A percentile compares a stretch with the other conserved stretches of the same genome.
These are phyloP conservation scores for Styela plicata DNA, from an alignment of 23 tunicate genomes.

Conservation along the genomic window DNA sequence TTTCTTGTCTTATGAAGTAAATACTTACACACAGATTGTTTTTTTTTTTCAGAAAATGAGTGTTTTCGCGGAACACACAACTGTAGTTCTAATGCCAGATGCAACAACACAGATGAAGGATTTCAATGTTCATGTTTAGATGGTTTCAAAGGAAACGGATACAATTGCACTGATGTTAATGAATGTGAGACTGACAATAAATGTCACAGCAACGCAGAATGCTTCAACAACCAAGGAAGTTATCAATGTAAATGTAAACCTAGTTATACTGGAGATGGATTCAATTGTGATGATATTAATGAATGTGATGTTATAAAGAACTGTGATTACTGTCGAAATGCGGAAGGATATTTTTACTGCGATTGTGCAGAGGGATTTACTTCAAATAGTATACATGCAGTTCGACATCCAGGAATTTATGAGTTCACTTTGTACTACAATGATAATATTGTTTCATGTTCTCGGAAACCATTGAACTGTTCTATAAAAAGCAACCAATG, in stretches of 20 bases:
- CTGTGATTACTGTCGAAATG: constrained; percentile 53
- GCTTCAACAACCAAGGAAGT: constrained; percentile 18
- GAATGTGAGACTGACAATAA: constrained; percentile 16
- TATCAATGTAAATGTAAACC: constrained; percentile 11
- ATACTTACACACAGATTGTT: too few relatives aligned
- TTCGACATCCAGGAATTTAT: too few relatives aligned
- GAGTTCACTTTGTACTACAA: too few relatives aligned
- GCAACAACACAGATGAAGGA: constrained; percentile 79
- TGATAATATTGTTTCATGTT: not conserved
- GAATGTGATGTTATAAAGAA: constrained; percentile 42
- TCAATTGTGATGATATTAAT: constrained; percentile 12
- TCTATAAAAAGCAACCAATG: not conserved
- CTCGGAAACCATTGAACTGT: not conserved
- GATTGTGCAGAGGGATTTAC: not conserved
- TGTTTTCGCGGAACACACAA: constrained; percentile 79
- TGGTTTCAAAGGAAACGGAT: constrained; percentile 83
- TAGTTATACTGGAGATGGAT: constrained; percentile 12
- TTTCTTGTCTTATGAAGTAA: too few relatives aligned
- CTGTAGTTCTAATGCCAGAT: constrained; percentile 75
- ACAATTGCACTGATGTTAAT: constrained; percentile 47
- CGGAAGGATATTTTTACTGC: not conserved
- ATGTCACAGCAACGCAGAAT: constrained; percentile 21
- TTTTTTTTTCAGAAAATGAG: constrained; percentile 64
- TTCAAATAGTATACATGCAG: too few relatives aligned
- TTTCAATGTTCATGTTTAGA: constrained; percentile 53